Percentiles rank a stretch among this genome's conserved stretches.
phyloP scores from a whole-genome alignment of 2,888 invertebrate genomes.

The Alcis repandata region DNA sequence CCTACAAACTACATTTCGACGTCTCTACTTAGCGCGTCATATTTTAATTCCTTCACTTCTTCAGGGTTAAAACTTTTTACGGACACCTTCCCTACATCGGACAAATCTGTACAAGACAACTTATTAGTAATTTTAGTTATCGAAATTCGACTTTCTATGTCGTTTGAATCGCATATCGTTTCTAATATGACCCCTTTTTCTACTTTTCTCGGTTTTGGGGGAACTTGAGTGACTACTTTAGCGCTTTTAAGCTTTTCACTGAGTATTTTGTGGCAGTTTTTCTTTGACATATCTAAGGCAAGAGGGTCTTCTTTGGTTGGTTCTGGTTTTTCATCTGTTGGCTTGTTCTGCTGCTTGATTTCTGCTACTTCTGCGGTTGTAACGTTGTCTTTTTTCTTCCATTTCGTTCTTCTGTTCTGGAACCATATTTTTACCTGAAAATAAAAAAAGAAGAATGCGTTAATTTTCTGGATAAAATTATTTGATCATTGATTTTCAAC shows the following conservation, averaged over 20 bases:
- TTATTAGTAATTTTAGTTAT: constrained; percentile 84
- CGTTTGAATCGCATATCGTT: constrained; percentile 74
- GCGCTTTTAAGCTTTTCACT: constrained; percentile 74
- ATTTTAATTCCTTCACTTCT: constrained; percentile 76
- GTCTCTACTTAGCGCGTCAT: constrained; percentile 72
- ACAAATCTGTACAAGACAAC: constrained; percentile 74
- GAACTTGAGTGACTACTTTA: constrained; percentile 61
- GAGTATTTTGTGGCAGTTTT: constrained; percentile 75
- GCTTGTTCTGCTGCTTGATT: constrained; percentile 88
- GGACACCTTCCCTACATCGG: constrained; percentile 62
- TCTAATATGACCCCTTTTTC: constrained; percentile 77
- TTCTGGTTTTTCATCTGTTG: constrained; percentile 61
- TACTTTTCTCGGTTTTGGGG: constrained; percentile 72
- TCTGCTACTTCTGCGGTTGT: constrained; percentile 95
- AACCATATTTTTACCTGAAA: constrained; percentile 97
- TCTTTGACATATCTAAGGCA: constrained; percentile 80
- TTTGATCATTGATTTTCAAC: background rate
- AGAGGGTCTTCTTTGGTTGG: constrained; percentile 71
- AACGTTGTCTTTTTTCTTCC: constrained; percentile 97
- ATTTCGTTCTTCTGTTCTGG: constrained; percentile 90
- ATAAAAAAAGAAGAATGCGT: constrained; percentile 48
- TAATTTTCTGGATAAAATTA: background rate
- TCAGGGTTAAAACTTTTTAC: constrained; percentile 79
- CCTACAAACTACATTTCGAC: constrained; percentile 73
- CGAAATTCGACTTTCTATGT: constrained; percentile 83